Base-by-base conservation (phyloP, 2,797 vertebrate species). In the Pseudocheirus occidentalis region DNA sequence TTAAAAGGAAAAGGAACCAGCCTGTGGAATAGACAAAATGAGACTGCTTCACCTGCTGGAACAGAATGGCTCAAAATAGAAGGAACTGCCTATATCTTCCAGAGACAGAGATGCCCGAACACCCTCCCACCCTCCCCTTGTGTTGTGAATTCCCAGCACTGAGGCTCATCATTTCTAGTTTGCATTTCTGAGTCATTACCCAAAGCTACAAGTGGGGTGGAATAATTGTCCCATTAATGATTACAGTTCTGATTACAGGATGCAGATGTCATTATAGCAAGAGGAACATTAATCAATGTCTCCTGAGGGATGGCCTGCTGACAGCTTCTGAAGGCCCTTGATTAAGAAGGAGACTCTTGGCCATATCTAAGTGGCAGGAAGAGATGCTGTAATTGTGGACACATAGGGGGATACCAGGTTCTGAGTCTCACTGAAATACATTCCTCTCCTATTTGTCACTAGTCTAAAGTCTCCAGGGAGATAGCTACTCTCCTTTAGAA, bases 241-340 rank as follows among this genome's bases (percentile, higher is more conserved):
- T 96, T 96, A 96, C 97, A 97, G 57, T 91, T 96, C 97, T 98
- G 98, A 98, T 98, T 98, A 98, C 98, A 98, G 97, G 98, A 97
- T 97, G 98, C 97, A 98, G 97, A 98, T 98, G 97, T 97, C 97
- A 98, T 96, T 97, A 97, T 96, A 0, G 98, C 2, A 95, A 98
- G 97, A 97, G 98, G 73, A 87, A 10, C 73, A 96, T 97, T 98
- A 97, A 98, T 98, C 98, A 98, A 91, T 14, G 94, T 27, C 55
- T 95, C 92, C 96, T 97, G 95, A 98, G 97, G 97, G 98, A 97
- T 95, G 97, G 95, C 96, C 98, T 90, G 97, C 97, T 97, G 97
- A 95, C 97, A 50, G 97, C 96, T 97, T 95, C 97, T 97, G 98
- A 95, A 96, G 95, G 97, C 96, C 97, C 97, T 98, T 97, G 97